phyloP scores from a whole-genome alignment of 2,888 invertebrate genomes.

The Ischnura elegans region DNA sequence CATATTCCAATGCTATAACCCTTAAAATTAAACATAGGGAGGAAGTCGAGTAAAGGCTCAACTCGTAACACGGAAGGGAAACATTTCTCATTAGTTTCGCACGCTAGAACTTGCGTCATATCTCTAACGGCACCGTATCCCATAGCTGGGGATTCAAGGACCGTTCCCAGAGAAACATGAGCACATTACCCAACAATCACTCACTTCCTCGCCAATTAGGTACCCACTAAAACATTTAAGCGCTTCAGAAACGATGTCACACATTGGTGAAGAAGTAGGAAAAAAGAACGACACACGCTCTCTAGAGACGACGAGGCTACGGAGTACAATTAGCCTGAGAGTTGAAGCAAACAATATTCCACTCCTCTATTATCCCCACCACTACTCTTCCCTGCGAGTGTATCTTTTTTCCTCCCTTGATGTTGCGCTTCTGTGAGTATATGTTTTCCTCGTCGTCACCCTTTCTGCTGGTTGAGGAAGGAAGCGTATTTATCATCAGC shows the following conservation, averaged over 20 bases:
- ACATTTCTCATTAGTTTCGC: neutral
- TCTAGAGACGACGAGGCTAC: neutral
- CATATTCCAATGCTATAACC: neutral
- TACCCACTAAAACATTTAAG: neutral
- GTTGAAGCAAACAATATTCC: neutral
- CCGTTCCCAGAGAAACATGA: neutral
- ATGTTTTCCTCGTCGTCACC: neutral
- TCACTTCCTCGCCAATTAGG: neutral
- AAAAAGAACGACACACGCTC: neutral
- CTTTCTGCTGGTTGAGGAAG: neutral
- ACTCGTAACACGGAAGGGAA: neutral
- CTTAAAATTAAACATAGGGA: neutral
- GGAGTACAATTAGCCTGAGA: neutral
- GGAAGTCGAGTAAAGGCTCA: no score
- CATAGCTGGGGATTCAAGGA: neutral
- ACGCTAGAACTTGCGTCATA: neutral
- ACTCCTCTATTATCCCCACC: constrained; percentile 18
- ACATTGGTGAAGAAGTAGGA: neutral
- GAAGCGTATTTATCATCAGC: neutral
- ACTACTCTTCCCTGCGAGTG: neutral
- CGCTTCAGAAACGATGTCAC: constrained; percentile 18
- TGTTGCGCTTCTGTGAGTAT: neutral
- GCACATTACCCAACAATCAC: neutral
- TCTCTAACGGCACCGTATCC: neutral
- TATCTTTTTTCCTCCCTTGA: neutral